A percentile compares a stretch with the other conserved stretches of the same genome.
These are phyloP conservation scores for Drosophila basisetae DNA, from an alignment of 2,888 invertebrate genomes.

Conservation along the genomic window DNA sequence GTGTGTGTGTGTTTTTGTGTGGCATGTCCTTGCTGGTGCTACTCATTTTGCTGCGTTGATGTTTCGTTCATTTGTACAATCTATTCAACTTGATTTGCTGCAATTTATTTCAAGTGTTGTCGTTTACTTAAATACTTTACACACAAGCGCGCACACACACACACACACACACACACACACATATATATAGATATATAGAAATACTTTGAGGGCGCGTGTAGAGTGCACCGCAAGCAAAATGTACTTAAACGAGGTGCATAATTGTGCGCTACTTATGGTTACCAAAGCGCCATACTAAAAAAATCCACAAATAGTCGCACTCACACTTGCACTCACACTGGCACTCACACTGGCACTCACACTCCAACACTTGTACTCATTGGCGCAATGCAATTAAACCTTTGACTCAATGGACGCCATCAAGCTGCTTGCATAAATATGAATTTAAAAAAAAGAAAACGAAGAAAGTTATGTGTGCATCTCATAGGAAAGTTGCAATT, in stretches of 20 bases:
- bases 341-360: not conserved
- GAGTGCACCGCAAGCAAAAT: conserved; percentile 66
- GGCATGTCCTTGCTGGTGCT: conserved; percentile 39
- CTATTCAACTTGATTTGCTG: conserved; percentile 82
- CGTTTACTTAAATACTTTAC: conserved; percentile 77
- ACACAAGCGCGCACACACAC: conserved; percentile 18
- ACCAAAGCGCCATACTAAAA: conserved; percentile 9
- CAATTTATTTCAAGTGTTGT: conserved; percentile 82
- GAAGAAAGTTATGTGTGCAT: not conserved
- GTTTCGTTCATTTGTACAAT: conserved; percentile 73
- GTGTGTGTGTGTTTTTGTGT: conserved; percentile 14
- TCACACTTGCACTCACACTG: not conserved
- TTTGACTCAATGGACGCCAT: conserved; percentile 48
- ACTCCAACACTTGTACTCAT: not conserved
- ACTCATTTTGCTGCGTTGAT: conserved; percentile 57
- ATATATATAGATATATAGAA: not conserved
- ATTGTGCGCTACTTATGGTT: conserved; percentile 49
- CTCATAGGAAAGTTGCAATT: conserved; percentile 12
- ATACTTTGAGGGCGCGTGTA: conserved; percentile 43
- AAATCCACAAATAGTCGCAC: conserved; percentile 8
- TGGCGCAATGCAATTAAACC: conserved; percentile 65
- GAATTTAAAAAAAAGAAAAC: not conserved
- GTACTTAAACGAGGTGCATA: conserved; percentile 50
- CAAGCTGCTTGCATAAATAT: conserved; percentile 1
- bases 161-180: conserved; percentile 1